Base-by-base conservation (phyloP, 1,140 invertebrate species). In the Drosophila grimshawi region DNA sequence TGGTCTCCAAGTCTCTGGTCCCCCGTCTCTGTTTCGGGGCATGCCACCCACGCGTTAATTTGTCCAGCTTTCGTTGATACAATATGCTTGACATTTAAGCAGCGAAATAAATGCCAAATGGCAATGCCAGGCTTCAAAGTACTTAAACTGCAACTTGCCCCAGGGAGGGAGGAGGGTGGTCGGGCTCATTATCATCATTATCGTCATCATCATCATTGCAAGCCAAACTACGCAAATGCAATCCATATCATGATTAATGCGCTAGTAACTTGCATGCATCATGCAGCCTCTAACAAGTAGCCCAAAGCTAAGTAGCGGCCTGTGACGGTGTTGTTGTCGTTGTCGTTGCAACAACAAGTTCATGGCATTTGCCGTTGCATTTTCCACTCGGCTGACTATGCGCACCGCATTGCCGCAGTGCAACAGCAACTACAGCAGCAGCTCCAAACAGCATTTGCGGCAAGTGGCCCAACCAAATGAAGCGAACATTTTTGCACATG, bases 241-340 rank as follows among this genome's bases (percentile, higher is more conserved):
- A 73, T 73, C 81, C 64, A 88, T 83, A 77, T 68, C 69, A 83
- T 88, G 83, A 88, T 88, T 89, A 88, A 88, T 88, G 83, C 66
- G 72, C 79, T 82, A 71, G 81, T 81, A 79, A 72, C 61, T 76
- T 66, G 68, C 74, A 62, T 45, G 73, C 66, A 67, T 63, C 71
- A 76, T 86, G 53, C 55, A 67, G 68, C 78, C 77, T 61, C 56
- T 32, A 27, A 41, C 39, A 53, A 11, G 37, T 37, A 63, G 72
- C 70, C 78, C 33, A 65, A 53, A 57, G 65, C 61, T 73, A 69
- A 64, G 55, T 68, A 65, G 62, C 68, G 60, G 77, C 78, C 74
- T 71, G 85, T 77, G 72, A 59, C 65, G 67, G 67, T 19, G 19
- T 19, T 19, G 19, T 19, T 19, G 19, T 68, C n/a, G 71, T 70